Evolutionary conservation across 2,113 vertebrate genomes (phyloP), one percentile per base, ranked within the genome.

Genomic region (Trachemys scripta): DNA sequence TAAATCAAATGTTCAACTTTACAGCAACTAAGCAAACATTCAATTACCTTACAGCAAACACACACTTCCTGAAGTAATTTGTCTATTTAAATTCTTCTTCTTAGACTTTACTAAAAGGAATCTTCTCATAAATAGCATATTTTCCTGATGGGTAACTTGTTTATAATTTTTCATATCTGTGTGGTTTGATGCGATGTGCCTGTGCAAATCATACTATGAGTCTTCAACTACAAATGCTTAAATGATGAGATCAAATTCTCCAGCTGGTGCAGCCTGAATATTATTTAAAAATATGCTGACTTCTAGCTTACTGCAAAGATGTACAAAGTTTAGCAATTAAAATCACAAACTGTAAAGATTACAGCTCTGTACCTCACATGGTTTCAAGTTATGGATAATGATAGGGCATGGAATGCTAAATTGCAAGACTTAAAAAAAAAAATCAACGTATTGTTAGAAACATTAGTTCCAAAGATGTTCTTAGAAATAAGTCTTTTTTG

Each of bases 11-110:
- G 83, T 89, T 89, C 75, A 87, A 88, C 25, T 88, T 90, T 35
- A 80, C 51, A 76, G 24, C 29, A 86, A 78, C 57, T 69, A 82
- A 90, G 57, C 80, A 88, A 59, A 78, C 49, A 54, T n/a, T 76
- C 53, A 45, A 59, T 80, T 31, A 85, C 17, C 24, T 87, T 80
- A 51, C 4, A 0, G 0, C 87, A 95, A 84, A 54, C 5, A 47
- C 6, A 53, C 2, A 17, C 53, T 88, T 94, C 78, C 72, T 92
- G 87, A 91, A 94, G 42, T 4, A 86, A 95, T 84, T n/a, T 93
- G 35, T 79, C 59, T 76, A 87, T 89, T 94, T 84, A 82, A 54
- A 82, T 85, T 89, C 47, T 75, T 79, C 51, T 84, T 59, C 82
- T 82, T 38, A 83, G 17, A 79, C 72, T 89, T 87, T 20, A 57